phyloP scores from a whole-genome alignment of 2,113 vertebrate species.

The Platysternon megacephalum region DNA sequence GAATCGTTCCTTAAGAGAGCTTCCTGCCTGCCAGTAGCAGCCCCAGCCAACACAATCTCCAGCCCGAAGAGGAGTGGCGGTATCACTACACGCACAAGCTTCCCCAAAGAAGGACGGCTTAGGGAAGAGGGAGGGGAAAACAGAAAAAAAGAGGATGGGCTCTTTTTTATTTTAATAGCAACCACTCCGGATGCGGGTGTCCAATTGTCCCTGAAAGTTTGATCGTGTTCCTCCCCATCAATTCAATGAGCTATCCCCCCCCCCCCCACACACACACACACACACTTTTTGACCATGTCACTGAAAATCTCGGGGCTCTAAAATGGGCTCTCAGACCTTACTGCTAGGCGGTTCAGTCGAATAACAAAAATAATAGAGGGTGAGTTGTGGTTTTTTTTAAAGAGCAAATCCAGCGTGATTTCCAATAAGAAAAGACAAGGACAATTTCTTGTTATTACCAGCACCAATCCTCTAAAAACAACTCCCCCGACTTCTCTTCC shows the following conservation, averaged over 20 bases:
- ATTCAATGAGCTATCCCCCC: background rate
- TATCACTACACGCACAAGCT: background rate
- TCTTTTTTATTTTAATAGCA: background rate
- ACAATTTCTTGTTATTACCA: slow-evolving; percentile 6
- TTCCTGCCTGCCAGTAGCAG: background rate
- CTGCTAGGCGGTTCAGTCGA: background rate
- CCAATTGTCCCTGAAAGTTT: background rate
- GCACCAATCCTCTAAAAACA: slow-evolving; percentile 24
- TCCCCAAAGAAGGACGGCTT: background rate
- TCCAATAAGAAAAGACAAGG: slow-evolving; percentile 29
- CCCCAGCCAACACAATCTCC: background rate
- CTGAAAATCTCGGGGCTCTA: background rate
- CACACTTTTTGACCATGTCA: background rate
- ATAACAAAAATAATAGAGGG: slow-evolving; percentile 10
- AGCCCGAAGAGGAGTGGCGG: background rate
- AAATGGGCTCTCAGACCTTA: background rate
- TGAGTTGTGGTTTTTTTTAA: background rate
- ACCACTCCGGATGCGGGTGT: background rate
- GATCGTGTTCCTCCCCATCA: background rate
- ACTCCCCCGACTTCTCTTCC: slow-evolving; percentile 30
- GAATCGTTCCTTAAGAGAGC: background rate
- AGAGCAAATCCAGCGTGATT: slow-evolving; percentile 20
- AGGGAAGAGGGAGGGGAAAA: background rate
- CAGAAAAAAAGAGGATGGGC: background rate
- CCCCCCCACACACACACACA: too few relatives aligned